Evolutionary conservation across 2,113 vertebrate species (phyloP).

Genomic region (Indicator maculatus): DNA sequence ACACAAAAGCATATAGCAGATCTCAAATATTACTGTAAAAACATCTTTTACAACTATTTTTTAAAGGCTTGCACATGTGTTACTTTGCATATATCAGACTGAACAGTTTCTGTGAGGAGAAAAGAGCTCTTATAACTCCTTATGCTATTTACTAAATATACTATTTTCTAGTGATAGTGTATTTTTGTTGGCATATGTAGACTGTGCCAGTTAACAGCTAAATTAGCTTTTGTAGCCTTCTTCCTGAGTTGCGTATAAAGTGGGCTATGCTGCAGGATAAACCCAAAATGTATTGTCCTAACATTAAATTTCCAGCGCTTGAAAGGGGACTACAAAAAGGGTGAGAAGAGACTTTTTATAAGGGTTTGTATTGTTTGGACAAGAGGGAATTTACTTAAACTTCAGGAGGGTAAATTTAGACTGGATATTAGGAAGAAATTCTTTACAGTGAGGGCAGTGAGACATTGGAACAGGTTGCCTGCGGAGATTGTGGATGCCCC

Average conservation of each 20-base stretch:
- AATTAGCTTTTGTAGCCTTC: slow-evolving; percentile 33
- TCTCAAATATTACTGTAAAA: slow-evolving; percentile 8
- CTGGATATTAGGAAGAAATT: too few species aligned
- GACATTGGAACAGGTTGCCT: too few species aligned
- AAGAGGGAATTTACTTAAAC: too few species aligned
- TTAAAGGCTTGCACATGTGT: neutral
- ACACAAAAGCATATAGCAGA: neutral
- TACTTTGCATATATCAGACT: slow-evolving; percentile 26
- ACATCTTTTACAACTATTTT: neutral
- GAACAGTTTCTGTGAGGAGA: neutral
- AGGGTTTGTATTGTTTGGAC: too few species aligned
- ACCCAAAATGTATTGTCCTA: slow-evolving; percentile 4
- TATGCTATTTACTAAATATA: slow-evolving; percentile 8
- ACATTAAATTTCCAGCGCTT: neutral
- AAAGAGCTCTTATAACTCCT: slow-evolving; percentile 19
- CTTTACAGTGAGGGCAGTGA: too few species aligned
- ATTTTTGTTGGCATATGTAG: neutral
- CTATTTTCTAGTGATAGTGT: slow-evolving; percentile 2
- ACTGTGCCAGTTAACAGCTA: neutral
- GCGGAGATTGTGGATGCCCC: too few species aligned
- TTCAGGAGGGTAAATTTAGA: too few species aligned
- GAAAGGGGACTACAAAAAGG: too few species aligned
- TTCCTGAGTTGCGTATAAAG: slow-evolving; percentile 11
- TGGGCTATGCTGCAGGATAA: neutral
- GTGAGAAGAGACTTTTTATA: too few species aligned